These are phyloP conservation scores for Parelbella ahira DNA, from an alignment of 2,888 invertebrate genomes.

Conservation along the genomic window DNA sequence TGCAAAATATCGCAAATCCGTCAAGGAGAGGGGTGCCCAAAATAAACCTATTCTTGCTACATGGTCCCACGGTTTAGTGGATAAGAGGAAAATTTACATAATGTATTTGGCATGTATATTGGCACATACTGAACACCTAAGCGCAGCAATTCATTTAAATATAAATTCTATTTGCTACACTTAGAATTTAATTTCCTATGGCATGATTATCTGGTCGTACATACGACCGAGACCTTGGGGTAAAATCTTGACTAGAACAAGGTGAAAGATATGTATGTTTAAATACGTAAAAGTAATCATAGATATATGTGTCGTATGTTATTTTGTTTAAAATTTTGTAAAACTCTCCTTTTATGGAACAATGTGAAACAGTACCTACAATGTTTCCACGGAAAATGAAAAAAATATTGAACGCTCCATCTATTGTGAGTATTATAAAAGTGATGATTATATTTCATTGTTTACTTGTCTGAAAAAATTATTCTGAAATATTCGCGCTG, in stretches of 20 bases:
- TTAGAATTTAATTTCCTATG: slow-evolving; percentile 5
- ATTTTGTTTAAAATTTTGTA: slow-evolving; percentile 1
- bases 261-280: slow-evolving; percentile 17
- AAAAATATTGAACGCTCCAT: no score
- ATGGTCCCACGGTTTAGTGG: slow-evolving; percentile 20
- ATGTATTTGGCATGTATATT: slow-evolving; percentile 16
- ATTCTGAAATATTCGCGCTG: no score
- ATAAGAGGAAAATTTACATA: slow-evolving; percentile 18
- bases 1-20: slow-evolving; percentile 13
- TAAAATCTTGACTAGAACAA: slow-evolving; percentile 13
- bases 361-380: no score
- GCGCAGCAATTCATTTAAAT: background rate
- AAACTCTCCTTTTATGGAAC: background rate
- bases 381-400: no score
- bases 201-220: background rate
- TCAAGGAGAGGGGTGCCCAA: slow-evolving; percentile 16
- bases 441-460: no score
- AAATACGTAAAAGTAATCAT: background rate
- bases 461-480: no score
- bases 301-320: background rate
- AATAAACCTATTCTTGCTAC: slow-evolving; percentile 8
- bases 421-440: no score
- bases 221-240: slow-evolving; percentile 18
- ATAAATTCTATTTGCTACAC: background rate
- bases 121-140: slow-evolving; percentile 4